phyloP scores from a whole-genome alignment of 2,113 vertebrate genomes.

The Dinomys branickii region DNA sequence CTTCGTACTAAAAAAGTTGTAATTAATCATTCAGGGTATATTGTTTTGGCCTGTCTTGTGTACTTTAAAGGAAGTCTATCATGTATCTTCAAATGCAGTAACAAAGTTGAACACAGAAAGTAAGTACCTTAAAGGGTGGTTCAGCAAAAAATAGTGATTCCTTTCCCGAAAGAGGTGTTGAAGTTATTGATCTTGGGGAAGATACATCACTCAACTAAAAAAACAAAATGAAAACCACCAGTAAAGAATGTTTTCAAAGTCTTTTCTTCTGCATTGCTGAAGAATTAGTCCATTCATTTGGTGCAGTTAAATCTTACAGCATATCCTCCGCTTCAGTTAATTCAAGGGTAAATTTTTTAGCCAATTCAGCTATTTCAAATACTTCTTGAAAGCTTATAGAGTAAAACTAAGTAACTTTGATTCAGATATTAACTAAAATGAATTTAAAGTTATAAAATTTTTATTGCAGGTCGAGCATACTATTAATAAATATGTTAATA shows the following conservation, averaged over 20 bases:
- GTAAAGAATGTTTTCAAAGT: slow-evolving; percentile 16
- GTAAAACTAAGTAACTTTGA: not conserved
- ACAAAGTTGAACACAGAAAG: slow-evolving; percentile 8
- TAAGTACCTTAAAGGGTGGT: slow-evolving; percentile 86
- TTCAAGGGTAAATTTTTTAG: not conserved
- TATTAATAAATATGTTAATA: not conserved
- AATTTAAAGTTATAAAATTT: not conserved
- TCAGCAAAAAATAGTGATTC: slow-evolving; percentile 87
- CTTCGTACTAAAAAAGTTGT: not conserved
- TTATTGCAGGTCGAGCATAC: not conserved
- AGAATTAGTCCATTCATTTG: not conserved
- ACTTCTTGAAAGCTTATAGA: not conserved
- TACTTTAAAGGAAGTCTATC: not conserved
- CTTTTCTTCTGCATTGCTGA: not conserved
- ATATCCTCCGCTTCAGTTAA: not conserved
- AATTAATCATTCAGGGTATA: not conserved
- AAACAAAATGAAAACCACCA: slow-evolving; percentile 19
- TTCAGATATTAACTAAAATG: not conserved
- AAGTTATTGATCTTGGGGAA: slow-evolving; percentile 87
- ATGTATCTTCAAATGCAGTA: not conserved
- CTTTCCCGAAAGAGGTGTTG: slow-evolving; percentile 89
- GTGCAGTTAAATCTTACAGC: not conserved
- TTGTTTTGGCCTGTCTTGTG: not conserved
- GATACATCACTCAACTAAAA: slow-evolving; percentile 86
- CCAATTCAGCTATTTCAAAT: not conserved